Conservation (phyloP, 2,113 vertebrate genomes). For the Pionites leucogaster region DNA sequence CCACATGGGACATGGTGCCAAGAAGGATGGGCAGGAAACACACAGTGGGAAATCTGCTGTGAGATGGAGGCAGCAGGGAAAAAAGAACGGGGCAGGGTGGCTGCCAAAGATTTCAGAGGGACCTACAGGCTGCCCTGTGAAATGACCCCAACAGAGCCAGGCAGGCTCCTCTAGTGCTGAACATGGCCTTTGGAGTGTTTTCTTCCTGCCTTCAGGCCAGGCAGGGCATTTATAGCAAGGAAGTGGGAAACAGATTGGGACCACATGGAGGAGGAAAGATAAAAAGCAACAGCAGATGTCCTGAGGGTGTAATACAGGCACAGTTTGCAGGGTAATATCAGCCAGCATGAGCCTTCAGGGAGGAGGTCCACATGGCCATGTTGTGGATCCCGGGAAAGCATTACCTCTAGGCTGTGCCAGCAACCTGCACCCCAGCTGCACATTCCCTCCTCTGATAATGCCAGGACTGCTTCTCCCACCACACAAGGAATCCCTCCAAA, state of each 20-base stretch:
- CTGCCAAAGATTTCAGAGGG: background rate
- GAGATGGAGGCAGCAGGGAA: background rate
- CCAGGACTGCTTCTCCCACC: background rate
- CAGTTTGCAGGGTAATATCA: background rate
- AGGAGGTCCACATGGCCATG: background rate
- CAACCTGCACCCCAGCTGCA: background rate
- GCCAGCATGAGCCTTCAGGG: rapidly evolving
- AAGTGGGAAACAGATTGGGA: background rate
- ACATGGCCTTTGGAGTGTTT: background rate
- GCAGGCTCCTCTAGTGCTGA: background rate
- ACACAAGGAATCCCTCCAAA: background rate
- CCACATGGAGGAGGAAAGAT: background rate
- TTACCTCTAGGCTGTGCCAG: background rate
- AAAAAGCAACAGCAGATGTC: background rate
- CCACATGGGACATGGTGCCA: rapidly evolving
- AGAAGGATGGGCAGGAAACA: background rate
- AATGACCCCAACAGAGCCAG: background rate
- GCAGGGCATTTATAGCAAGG: background rate
- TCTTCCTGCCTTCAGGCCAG: background rate
- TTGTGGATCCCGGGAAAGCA: background rate
- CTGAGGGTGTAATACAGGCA: background rate
- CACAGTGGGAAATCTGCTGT: background rate
- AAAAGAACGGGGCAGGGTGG: background rate
- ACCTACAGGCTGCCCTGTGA: background rate
- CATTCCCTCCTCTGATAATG: background rate